phyloP scores from a whole-genome alignment of 2,888 invertebrate species.

The Thalpophila matura region DNA sequence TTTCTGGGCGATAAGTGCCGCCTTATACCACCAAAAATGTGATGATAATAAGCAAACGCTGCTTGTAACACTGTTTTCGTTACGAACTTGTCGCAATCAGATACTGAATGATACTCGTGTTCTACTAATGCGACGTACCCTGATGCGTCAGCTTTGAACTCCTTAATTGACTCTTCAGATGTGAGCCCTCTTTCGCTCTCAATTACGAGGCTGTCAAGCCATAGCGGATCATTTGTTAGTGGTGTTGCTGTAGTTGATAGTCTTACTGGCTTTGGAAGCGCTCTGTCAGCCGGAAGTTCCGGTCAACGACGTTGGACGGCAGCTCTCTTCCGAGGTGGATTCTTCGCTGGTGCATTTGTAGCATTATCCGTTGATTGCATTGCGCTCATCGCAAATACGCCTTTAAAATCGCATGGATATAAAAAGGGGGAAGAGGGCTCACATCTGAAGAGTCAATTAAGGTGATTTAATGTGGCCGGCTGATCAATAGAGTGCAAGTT shows the following conservation, averaged over 20 bases:
- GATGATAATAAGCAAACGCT: neutral
- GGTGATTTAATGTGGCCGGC: conserved; percentile 11
- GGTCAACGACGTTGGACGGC: no score
- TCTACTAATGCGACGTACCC: neutral
- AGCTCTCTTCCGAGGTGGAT: no score
- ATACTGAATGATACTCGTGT: neutral
- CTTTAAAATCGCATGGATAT: no score
- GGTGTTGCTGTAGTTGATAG: neutral
- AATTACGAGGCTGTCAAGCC: no score
- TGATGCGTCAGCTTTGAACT: neutral
- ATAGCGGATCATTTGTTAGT: neutral
- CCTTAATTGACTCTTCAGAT: neutral
- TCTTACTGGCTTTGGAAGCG: neutral
- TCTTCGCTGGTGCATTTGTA: no score
- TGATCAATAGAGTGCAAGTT: conserved; percentile 5
- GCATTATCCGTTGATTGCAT: no score
- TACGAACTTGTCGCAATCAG: neutral
- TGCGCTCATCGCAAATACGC: no score
- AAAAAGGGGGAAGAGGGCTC: no score
- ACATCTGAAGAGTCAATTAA: no score
- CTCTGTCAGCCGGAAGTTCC: neutral
- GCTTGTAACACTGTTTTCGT: neutral
- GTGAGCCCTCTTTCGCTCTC: neutral
- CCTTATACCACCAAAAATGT: neutral
- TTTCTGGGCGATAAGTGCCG: neutral